phyloP scores from a whole-genome alignment of 2,797 vertebrate genomes.

The Arrhamphus sclerolepis region DNA sequence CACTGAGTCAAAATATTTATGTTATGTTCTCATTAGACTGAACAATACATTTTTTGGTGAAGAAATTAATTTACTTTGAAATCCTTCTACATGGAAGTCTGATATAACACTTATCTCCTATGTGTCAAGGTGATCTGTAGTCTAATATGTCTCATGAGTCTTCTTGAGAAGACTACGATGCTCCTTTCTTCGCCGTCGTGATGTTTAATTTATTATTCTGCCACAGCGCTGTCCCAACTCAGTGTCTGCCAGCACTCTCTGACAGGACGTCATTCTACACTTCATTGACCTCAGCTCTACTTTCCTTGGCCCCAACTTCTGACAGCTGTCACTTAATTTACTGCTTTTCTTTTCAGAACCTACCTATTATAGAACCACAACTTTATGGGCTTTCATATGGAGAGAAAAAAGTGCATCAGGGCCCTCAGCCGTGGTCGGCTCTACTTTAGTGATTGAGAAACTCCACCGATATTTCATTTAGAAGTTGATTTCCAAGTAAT shows the following conservation, averaged over 20 bases:
- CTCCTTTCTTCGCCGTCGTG: constrained; percentile 16
- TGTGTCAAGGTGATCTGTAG: background rate
- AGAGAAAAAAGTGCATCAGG: constrained; percentile 21
- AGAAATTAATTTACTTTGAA: too few relatives aligned
- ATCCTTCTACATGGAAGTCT: background rate
- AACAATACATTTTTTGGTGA: too few relatives aligned
- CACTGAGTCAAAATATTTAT: too few relatives aligned
- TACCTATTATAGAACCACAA: constrained; percentile 33
- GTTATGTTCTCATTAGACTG: too few relatives aligned
- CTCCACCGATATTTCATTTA: background rate
- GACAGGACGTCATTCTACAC: constrained; percentile 48
- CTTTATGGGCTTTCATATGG: constrained; percentile 21
- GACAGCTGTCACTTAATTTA: constrained; percentile 60
- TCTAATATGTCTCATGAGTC: constrained; percentile 11
- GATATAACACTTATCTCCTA: background rate
- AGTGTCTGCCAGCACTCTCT: constrained; percentile 37
- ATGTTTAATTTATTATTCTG: constrained; percentile 51
- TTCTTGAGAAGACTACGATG: constrained; percentile 25
- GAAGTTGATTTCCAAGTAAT: background rate
- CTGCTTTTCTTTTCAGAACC: constrained; percentile 39
- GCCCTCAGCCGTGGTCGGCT: constrained; percentile 16
- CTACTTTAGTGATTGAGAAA: background rate
- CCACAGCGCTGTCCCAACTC: constrained; percentile 38
- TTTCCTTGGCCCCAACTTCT: constrained; percentile 42
- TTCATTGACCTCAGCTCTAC: constrained; percentile 49